Base-by-base conservation (phyloP, 1,140 invertebrate genomes). In the Leptinotarsa defecta region DNA sequence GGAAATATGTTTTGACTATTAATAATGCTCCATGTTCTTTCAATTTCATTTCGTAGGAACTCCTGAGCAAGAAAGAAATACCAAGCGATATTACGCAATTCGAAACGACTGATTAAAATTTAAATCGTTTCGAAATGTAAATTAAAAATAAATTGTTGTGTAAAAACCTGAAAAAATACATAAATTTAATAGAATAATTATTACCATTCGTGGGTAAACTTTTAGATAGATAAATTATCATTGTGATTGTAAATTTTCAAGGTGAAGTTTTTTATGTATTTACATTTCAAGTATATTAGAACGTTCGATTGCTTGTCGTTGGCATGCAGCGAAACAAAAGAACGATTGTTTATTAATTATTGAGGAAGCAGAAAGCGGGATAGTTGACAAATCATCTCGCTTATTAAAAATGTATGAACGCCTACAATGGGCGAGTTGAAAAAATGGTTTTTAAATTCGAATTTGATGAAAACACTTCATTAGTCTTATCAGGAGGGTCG, bases 161-260 rank as follows among this genome's bases (percentile, higher is more conserved):
- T 67, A 67, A 34, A 67, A 67, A 67, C 27, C 68, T 27, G 52
- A 69, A 19, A 69, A 48, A 69, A 69, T 69, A n/a, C 68, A 69
- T 49, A 69, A 57, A 57, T 24, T 24, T 34, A 24, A 34, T 24
- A 65, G n/a, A 22, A 24, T 65, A 65, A 57, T 57, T 1, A 57
- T 57, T 57, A 57, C 52, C 52, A 57, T 57, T 57, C 52, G 52
- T 57, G 52, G 52, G 65, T 43, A 17, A 68, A 68, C 65, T 68
- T 68, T 68, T 68, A 57, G 52, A 57, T 57, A 68, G 65, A 68
- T 68, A 68, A 68, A 68, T 24, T 68, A 24, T 15, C 19, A 13
- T 68, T 27, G 65, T 64, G 63, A 64, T 64, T 64, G 63, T 64
- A 11, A 8, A 64, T 64, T 64, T 64, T 64, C 63, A 64, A 64